Evolutionary conservation across 2,113 vertebrate genomes (phyloP), one percentile per base, ranked within the genome.

Genomic region (Garra rufa): DNA sequence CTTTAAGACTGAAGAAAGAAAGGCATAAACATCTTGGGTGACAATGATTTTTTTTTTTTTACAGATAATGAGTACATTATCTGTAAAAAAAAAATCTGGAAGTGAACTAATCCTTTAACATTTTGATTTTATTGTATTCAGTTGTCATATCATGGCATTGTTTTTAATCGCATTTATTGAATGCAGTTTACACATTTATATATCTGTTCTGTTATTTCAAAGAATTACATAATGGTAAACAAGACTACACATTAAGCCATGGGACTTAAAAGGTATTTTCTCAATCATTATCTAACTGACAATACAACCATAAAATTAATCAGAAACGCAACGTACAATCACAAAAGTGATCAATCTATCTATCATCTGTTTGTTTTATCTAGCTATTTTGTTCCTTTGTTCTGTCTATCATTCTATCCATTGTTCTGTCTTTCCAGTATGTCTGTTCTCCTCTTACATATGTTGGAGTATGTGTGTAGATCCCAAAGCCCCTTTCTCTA

Each of bases 401-500:
- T 70, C 76, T 74, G 41, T 83, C 87, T 55, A 19, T 44, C 75
- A n/a, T 10, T 75, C 44, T 19, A 41, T 61, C 65, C 77, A 86
- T 83, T 81, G 13, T 17, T 76, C 59, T 11, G 46, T 65, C 75
- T 83, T 88, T 77, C 85, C 87, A 57, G 86, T 92, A 93, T 89
- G 92, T 92, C 91, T 93, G 92, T 91, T 92, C 92, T 59, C 65
- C 50, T 81, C 69, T 57, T 55, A 82, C 57, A 67, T 38, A 34
- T 77, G 75, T 57, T 55, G 15, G 89, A 89, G 89, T 81, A 78
- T 83, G 67, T 74, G 88, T 88, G 84, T 86, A 91, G 92, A 94
- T 94, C 92, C 91, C 89, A 86, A 85, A 92, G 92, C 93, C 92
- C 90, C 92, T 94, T 87, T 92, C 91, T 92, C 91, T 43, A 80